Evolutionary conservation across 2,113 vertebrate genomes (phyloP), one percentile per base, ranked within the genome.

Genomic region (Proteles cristata): DNA sequence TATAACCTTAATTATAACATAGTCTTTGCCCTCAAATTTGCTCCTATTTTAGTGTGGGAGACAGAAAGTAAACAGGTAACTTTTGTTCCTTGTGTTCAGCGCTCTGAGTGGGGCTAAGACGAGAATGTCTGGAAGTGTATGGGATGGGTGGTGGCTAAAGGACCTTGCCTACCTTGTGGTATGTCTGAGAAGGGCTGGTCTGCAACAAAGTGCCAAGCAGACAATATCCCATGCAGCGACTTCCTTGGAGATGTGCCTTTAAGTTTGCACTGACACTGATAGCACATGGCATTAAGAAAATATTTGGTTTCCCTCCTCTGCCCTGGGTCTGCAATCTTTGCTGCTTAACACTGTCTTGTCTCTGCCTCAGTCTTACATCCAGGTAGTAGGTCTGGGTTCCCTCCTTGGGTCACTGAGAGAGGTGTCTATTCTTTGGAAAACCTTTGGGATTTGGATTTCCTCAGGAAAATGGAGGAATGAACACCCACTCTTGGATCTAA

Each of bases 351-450:
- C 73, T 87, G 1, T 93, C 53, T 48, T 87, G 81, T 77, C 69
- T 77, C 80, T 80, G 35, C 77, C 79, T 91, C 69, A 35, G 58
- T 61, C 58, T 94, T 53, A n/a, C 31, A 77, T 9, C 53, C 33
- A 76, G 88, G 73, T 33, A 14, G 83, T 55, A 48, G 81, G n/a
- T 88, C 86, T 91, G 86, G 84, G 84, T 33, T n/a, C 28, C 14
- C 26, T 63, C 43, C 28, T n/a, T 48, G 10, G 68, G 31, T 58
- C 4, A 0, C 45, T 66, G 80, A 93, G 89, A 90, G 43, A 69
- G 68, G 23, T 28, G 15, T 68, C 93, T 95, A 50, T 96, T 93
- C 58, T 92, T 69, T 58, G 53, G 53, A 71, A 90, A 86, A 96
- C 74, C 68, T 86, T 76, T 77, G 73, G 71, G 77, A 53, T 55